Evolutionary conservation across 2,797 vertebrate genomes (phyloP).

Genomic region (Erithacus rubecula): DNA sequence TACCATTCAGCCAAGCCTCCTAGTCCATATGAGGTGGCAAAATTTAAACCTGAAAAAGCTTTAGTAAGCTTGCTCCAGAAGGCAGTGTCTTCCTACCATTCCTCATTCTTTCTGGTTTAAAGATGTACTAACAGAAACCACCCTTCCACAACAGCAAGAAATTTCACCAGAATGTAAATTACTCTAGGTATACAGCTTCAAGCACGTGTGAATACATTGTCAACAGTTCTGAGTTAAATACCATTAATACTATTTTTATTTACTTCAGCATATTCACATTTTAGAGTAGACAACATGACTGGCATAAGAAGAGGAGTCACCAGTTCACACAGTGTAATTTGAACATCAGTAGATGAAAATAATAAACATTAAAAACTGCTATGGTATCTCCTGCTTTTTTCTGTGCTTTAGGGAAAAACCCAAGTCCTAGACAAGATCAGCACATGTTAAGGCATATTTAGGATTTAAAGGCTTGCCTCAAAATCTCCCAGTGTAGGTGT

Average conservation of each 20-base stretch:
- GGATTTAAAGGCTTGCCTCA: constrained; percentile 65
- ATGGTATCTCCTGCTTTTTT: background rate
- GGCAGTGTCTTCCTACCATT: background rate
- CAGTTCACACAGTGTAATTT: background rate
- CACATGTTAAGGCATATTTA: constrained; percentile 8
- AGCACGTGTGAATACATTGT: background rate
- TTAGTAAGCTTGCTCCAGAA: background rate
- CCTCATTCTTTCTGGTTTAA: background rate
- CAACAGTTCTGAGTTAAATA: background rate
- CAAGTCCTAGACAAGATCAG: background rate
- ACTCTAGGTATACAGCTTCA: background rate
- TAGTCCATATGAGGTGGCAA: background rate
- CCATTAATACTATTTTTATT: background rate
- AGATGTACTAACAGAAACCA: background rate
- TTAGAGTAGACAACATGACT: background rate
- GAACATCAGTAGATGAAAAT: background rate
- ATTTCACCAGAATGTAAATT: background rate
- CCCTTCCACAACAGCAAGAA: background rate
- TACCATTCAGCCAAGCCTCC: background rate
- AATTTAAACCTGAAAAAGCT: background rate
- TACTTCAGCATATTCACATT: background rate
- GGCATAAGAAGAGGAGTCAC: background rate
- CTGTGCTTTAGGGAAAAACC: background rate
- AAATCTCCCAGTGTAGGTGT: constrained; percentile 18
- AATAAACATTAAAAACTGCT: background rate